Percentiles rank a stretch among this genome's conserved stretches.
These are phyloP conservation scores for Apaloderma vittatum DNA, from an alignment of 2,113 vertebrate species.

Conservation along the genomic window DNA sequence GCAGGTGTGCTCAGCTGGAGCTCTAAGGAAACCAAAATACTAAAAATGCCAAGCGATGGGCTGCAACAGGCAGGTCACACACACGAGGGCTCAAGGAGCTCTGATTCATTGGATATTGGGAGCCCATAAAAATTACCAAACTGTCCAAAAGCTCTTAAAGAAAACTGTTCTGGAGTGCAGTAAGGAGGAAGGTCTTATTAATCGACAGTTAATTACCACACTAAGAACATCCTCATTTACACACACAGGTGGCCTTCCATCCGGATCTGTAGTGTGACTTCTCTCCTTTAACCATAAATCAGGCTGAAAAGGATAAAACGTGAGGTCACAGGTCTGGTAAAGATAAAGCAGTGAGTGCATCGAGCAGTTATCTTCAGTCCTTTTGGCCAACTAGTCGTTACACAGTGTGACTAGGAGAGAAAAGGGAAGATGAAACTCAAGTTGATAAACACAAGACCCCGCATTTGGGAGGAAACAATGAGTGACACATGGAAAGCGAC, in stretches of 20 bases:
- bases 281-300: neutral
- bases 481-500: neutral
- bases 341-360: neutral
- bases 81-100: neutral
- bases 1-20: rapidly evolving
- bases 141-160: neutral
- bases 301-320: neutral
- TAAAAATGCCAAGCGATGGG: neutral
- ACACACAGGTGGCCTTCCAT: neutral
- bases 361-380: neutral
- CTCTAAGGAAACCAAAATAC: neutral
- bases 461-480: neutral
- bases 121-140: neutral
- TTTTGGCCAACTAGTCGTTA: neutral
- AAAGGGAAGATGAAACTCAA: neutral
- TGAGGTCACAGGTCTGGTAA: neutral
- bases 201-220: neutral
- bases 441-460: neutral
- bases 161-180: neutral
- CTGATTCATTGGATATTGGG: neutral
- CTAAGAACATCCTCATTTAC: neutral
- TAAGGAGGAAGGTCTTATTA: neutral
- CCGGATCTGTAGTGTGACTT: neutral
- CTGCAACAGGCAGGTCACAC: neutral
- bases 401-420: neutral